Percentiles rank a stretch among this genome's conserved stretches.
These are phyloP conservation scores for Cygnus buccinator DNA, from an alignment of 2,113 vertebrate species.

Conservation along the genomic window DNA sequence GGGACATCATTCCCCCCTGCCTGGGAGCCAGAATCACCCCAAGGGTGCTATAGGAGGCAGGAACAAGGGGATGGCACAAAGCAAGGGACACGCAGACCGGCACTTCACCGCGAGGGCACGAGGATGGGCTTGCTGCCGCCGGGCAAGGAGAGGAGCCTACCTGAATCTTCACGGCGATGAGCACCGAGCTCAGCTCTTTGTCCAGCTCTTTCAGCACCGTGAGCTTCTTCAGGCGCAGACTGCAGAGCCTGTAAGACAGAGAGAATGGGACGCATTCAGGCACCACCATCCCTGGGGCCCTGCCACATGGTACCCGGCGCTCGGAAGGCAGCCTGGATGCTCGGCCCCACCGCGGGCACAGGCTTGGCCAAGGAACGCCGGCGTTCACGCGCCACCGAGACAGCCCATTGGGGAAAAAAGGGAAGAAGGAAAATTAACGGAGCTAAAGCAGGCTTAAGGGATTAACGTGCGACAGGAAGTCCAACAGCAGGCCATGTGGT, in stretches of 20 bases:
- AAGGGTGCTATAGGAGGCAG: neutral
- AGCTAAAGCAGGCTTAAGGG: conserved; percentile 76
- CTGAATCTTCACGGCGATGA: conserved; percentile 98
- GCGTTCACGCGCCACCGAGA: neutral
- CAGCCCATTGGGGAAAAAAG: conserved; percentile 18
- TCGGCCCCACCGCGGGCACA: neutral
- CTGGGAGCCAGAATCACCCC: neutral
- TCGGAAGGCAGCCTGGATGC: conserved; percentile 7
- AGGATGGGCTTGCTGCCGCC: neutral
- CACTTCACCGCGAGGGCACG: neutral
- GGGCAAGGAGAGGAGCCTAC: conserved; percentile 69
- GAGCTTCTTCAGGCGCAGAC: conserved; percentile 95
- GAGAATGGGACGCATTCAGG: conserved; percentile 75
- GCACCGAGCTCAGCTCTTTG: conserved; percentile 94
- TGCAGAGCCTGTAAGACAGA: conserved; percentile 88
- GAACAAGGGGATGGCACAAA: neutral
- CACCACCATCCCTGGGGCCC: conserved; percentile 70
- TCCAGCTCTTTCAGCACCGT: conserved; percentile 92
- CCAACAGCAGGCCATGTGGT: conserved; percentile 56
- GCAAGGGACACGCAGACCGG: neutral
- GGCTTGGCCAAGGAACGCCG: neutral
- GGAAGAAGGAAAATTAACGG: conserved; percentile 66
- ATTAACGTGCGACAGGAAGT: conserved; percentile 71
- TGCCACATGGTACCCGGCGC: conserved; percentile 58
- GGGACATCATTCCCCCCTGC: neutral